Evolutionary conservation across 2,113 vertebrate species (phyloP).

Genomic region (Syngnathoides biaculeatus): DNA sequence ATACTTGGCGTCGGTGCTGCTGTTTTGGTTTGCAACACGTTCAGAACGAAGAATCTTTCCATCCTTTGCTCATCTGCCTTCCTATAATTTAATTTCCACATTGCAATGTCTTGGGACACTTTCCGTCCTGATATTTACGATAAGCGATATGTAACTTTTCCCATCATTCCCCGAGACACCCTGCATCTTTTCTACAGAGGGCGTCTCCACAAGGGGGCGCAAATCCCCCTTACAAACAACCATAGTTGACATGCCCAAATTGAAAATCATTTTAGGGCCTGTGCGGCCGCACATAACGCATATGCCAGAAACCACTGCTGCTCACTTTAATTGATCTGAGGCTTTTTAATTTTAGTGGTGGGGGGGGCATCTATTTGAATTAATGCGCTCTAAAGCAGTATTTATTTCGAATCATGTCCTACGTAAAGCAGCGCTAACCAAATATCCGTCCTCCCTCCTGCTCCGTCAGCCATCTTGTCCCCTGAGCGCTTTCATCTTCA

Average conservation of each 20-base stretch:
- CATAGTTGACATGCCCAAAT: neutral
- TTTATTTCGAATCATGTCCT: neutral
- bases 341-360: neutral
- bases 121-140: too few species aligned
- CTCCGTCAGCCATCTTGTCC: slow-evolving; percentile 56
- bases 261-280: too few species aligned
- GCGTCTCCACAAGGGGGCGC: too few species aligned
- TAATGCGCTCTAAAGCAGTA: neutral
- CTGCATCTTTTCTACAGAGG: too few species aligned
- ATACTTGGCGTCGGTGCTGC: too few species aligned
- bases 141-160: too few species aligned
- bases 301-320: neutral
- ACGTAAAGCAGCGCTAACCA: slow-evolving; percentile 53
- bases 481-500: slow-evolving; percentile 63
- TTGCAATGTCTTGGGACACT: too few species aligned
- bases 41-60: too few species aligned
- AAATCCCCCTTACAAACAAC: neutral
- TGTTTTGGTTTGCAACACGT: too few species aligned
- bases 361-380: neutral
- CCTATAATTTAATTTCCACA: too few species aligned
- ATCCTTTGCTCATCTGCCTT: too few species aligned
- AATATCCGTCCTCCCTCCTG: slow-evolving; percentile 37
- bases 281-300: neutral
- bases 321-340: neutral
- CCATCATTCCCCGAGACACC: too few species aligned